Conservation (phyloP, 2,888 invertebrate species). For the Elegia similella region DNA sequence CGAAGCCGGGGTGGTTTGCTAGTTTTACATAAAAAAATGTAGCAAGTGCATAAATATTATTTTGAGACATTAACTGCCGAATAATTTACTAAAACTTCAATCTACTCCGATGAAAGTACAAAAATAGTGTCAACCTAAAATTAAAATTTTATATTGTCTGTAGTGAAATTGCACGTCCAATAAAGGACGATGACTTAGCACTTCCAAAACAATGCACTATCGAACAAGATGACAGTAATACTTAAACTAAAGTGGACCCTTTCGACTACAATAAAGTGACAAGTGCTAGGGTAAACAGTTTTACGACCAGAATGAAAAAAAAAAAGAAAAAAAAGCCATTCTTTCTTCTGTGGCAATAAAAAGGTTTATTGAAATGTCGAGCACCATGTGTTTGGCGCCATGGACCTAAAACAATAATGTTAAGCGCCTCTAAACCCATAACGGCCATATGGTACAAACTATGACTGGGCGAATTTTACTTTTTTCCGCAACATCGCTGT, state of each 20-base stretch:
- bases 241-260: slow-evolving; percentile 38
- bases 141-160: no score
- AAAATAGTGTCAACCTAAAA: no score
- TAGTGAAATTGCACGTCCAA: background rate
- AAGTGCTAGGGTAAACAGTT: slow-evolving; percentile 65
- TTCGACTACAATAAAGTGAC: slow-evolving; percentile 41
- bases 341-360: slow-evolving; percentile 29
- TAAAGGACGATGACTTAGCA: slow-evolving; percentile 5
- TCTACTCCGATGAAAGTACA: no score
- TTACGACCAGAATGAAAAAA: slow-evolving; percentile 47
- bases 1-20: no score
- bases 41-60: no score
- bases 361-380: slow-evolving; percentile 32
- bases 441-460: slow-evolving; percentile 22
- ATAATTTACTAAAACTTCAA: no score
- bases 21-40: no score
- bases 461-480: slow-evolving; percentile 9
- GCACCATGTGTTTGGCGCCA: slow-evolving; percentile 74
- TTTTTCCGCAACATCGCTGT: slow-evolving; percentile 4
- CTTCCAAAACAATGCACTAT: slow-evolving; percentile 11
- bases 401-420: slow-evolving; percentile 57
- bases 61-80: no score
- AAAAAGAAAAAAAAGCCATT: slow-evolving; percentile 56
- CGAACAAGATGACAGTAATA: slow-evolving; percentile 31
- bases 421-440: slow-evolving; percentile 42